phyloP scores from a whole-genome alignment of 2,797 vertebrate species.

The Gephyroberyx darwinii region DNA sequence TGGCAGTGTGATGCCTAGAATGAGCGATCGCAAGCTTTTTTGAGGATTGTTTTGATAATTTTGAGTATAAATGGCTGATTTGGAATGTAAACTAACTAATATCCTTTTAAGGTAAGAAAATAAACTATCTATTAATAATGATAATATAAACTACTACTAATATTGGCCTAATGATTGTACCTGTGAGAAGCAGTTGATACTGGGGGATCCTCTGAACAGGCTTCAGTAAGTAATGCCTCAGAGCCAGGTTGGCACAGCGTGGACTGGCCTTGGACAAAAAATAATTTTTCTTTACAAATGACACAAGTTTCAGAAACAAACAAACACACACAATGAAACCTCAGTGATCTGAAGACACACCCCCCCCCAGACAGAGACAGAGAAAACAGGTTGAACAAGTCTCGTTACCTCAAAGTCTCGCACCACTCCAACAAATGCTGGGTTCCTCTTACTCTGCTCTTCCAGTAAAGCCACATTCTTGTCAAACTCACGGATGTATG shows the following conservation, averaged over 20 bases:
- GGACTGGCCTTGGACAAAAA: conserved; percentile 86
- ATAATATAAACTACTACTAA: no score
- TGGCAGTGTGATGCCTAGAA: conserved; percentile 49
- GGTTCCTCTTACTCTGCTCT: conserved; percentile 93
- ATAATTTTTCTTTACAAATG: not conserved
- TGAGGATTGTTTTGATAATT: not conserved
- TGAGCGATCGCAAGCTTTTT: not conserved
- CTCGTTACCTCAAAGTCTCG: conserved; percentile 91
- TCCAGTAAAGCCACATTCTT: conserved; percentile 94
- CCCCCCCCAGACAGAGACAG: not conserved
- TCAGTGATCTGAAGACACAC: not conserved
- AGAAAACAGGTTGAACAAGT: conserved; percentile 63
- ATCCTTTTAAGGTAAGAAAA: not conserved
- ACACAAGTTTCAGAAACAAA: conserved; percentile 4
- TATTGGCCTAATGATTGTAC: conserved; percentile 69
- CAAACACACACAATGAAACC: conserved; percentile 23
- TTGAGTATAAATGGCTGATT: not conserved
- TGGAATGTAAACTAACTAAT: not conserved
- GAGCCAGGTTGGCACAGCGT: conserved; percentile 91
- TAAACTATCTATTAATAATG: not conserved
- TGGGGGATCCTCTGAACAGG: conserved; percentile 98
- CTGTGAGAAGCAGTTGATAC: conserved; percentile 94
- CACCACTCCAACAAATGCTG: conserved; percentile 86
- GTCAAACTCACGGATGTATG: conserved; percentile 96
- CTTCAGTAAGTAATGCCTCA: conserved; percentile 97